These are phyloP conservation scores for Eilema caniola DNA, from an alignment of 2,888 invertebrate genomes.

Conservation along the genomic window DNA sequence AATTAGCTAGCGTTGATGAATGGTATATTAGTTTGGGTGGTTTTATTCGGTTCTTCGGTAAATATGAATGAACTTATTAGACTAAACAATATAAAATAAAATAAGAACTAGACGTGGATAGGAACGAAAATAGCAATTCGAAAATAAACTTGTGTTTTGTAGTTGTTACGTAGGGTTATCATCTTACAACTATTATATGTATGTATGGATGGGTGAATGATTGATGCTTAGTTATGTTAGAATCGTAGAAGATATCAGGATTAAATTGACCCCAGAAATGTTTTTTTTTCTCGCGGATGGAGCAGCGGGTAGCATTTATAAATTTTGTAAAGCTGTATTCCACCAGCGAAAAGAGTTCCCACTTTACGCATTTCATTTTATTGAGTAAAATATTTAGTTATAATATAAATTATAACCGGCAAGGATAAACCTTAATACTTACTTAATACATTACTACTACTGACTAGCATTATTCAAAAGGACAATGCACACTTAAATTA, in stretches of 20 bases:
- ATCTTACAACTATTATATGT: background rate
- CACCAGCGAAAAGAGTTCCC: too few species aligned
- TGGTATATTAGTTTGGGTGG: slow-evolving; percentile 8
- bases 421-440: too few species aligned
- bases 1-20: slow-evolving; percentile 7
- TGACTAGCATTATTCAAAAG: too few species aligned
- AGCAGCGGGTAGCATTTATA: background rate
- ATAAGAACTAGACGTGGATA: background rate
- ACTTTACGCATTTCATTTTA: too few species aligned
- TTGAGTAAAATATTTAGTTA: too few species aligned
- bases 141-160: background rate
- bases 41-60: background rate
- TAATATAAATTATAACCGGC: too few species aligned
- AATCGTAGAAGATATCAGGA: too few species aligned
- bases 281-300: too few species aligned
- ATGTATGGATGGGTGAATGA: background rate
- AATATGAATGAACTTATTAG: background rate
- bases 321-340: background rate
- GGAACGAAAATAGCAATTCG: background rate
- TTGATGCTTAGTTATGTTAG: too few species aligned
- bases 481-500: too few species aligned
- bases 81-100: background rate
- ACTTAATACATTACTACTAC: too few species aligned
- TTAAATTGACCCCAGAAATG: too few species aligned
- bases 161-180: background rate